These are phyloP conservation scores for Coregonus suidteri DNA, from an alignment of 2,797 vertebrate genomes.

Conservation along the genomic window DNA sequence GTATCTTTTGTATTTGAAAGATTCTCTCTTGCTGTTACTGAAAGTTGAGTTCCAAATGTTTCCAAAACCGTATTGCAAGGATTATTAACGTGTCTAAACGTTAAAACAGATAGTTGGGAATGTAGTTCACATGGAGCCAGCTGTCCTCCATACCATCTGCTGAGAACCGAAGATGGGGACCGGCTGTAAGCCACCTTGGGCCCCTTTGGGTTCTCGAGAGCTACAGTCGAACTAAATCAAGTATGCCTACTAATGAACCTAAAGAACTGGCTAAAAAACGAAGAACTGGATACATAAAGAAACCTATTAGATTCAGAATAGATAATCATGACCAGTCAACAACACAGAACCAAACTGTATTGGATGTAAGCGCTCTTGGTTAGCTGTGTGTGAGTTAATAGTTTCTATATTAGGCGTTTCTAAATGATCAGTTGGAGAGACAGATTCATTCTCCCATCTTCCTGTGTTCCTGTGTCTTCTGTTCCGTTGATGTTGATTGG, in stretches of 20 bases:
- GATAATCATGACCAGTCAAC: constrained; percentile 67
- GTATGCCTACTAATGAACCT: background rate
- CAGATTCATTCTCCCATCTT: constrained; percentile 1
- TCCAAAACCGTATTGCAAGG: background rate
- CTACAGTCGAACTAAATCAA: background rate
- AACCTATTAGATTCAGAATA: constrained; percentile 56
- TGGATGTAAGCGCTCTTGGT: constrained; percentile 31
- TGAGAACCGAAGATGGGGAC: background rate
- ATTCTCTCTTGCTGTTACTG: too few relatives aligned
- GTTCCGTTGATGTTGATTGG: constrained; percentile 22
- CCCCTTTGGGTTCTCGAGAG: background rate
- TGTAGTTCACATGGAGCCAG: background rate
- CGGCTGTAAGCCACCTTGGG: background rate
- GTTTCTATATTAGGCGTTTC: background rate
- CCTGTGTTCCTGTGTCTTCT: constrained; percentile 8
- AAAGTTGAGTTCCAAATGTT: too few relatives aligned
- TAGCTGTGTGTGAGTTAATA: background rate
- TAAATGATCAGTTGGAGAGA: background rate
- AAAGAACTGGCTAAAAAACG: background rate
- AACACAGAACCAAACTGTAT: constrained; percentile 68
- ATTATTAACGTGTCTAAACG: background rate
- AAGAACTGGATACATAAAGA: background rate
- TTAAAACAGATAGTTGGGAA: background rate
- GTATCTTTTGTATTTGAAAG: too few relatives aligned
- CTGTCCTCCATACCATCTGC: background rate